Conservation (phyloP, 2,888 invertebrate species). For the Clepsis dumicolana region DNA sequence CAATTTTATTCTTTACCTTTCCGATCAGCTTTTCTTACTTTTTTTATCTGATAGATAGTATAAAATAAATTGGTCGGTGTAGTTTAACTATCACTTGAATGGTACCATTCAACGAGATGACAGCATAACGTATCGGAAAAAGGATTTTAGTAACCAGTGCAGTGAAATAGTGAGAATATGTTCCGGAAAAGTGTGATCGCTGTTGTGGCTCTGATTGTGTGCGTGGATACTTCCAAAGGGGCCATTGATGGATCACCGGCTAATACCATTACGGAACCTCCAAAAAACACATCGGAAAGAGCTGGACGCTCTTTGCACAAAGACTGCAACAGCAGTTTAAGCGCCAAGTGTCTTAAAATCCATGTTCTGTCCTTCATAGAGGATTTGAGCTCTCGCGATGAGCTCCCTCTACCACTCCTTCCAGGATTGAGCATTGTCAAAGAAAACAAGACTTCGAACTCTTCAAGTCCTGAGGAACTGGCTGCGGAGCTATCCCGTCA, state of each 20-base stretch:
- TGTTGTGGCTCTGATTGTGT: slow-evolving; percentile 59
- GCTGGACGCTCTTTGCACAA: slow-evolving; percentile 73
- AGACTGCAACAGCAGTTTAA: slow-evolving; percentile 78
- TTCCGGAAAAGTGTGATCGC: slow-evolving; percentile 59
- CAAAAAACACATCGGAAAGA: slow-evolving; percentile 58
- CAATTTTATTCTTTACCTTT: slow-evolving; percentile 64
- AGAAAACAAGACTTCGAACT: slow-evolving; percentile 78
- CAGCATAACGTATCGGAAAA: slow-evolving; percentile 40
- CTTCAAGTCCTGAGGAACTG: slow-evolving; percentile 87
- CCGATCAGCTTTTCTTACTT: slow-evolving; percentile 57
- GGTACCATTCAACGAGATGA: slow-evolving; percentile 66
- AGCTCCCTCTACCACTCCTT: slow-evolving; percentile 88
- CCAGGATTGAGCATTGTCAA: slow-evolving; percentile 92
- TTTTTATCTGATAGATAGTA: slow-evolving; percentile 66
- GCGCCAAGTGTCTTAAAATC: slow-evolving; percentile 91
- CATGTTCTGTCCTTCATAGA: slow-evolving; percentile 92
- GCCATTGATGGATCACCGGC: slow-evolving; percentile 67
- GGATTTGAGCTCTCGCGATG: slow-evolving; percentile 89
- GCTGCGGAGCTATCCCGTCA: slow-evolving; percentile 90
- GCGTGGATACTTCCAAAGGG: slow-evolving; percentile 57
- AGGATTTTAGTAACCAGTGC: slow-evolving; percentile 46
- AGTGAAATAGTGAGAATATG: slow-evolving; percentile 69
- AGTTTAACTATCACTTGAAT: slow-evolving; percentile 64
- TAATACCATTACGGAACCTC: slow-evolving; percentile 55
- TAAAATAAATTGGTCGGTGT: slow-evolving; percentile 72